Evolutionary conservation across 1,140 invertebrate genomes (phyloP).

Genomic region (Musca domestica): DNA sequence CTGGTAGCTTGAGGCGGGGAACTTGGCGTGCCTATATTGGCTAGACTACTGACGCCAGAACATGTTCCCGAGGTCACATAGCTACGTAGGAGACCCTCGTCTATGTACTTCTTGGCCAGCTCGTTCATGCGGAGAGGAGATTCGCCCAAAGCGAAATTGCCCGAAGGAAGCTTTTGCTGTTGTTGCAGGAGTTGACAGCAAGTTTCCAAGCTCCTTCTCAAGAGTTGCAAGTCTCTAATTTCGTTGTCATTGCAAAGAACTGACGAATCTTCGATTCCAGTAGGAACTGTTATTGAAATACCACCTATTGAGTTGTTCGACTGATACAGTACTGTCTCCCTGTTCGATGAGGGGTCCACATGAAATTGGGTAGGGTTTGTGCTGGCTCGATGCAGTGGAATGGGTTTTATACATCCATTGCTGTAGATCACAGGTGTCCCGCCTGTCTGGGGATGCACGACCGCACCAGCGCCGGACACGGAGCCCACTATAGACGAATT

Average conservation of each 20-base stretch:
- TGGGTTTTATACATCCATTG: slow-evolving; percentile 43
- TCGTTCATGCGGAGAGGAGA: slow-evolving; percentile 28
- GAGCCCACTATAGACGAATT: background rate
- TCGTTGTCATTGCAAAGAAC: slow-evolving; percentile 15
- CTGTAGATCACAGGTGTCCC: slow-evolving; percentile 37
- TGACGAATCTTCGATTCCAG: background rate
- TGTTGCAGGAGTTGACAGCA: slow-evolving; percentile 41
- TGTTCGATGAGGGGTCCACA: background rate
- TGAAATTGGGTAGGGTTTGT: slow-evolving; percentile 29
- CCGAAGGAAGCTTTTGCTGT: slow-evolving; percentile 24
- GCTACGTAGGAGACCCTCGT: slow-evolving; percentile 23
- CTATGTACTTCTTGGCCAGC: slow-evolving; percentile 24
- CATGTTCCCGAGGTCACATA: slow-evolving; percentile 58
- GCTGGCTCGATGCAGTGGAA: slow-evolving; percentile 36
- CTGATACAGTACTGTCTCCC: slow-evolving; percentile 26
- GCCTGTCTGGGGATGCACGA: slow-evolving; percentile 8
- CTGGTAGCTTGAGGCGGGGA: slow-evolving; percentile 76
- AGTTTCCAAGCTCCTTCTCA: slow-evolving; percentile 41
- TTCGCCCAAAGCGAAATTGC: background rate
- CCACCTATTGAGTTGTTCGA: slow-evolving; percentile 31
- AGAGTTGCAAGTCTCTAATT: slow-evolving; percentile 27
- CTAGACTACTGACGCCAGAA: slow-evolving; percentile 67
- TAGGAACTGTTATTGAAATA: slow-evolving; percentile 29
- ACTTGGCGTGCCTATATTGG: slow-evolving; percentile 62
- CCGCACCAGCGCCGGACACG: background rate